Conservation (phyloP, 2,797 vertebrate species). For the Telmatherina bonti region DNA sequence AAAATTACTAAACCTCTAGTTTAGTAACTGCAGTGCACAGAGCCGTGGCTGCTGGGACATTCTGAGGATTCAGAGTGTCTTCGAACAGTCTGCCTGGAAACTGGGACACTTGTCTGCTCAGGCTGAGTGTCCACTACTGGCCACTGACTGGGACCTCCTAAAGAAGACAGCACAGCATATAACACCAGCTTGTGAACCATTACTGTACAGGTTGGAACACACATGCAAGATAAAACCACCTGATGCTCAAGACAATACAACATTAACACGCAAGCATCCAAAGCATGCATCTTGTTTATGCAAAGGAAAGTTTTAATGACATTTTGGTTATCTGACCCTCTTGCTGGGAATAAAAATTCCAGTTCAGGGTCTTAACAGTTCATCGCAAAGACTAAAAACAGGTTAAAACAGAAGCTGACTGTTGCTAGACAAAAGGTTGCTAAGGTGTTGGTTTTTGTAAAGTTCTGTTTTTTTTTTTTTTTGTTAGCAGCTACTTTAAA, state of each 20-base stretch:
- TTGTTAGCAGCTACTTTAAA: no score
- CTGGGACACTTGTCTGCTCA: slow-evolving; percentile 6
- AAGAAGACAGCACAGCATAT: slow-evolving; percentile 15
- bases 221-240: slow-evolving; percentile 38
- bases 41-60: slow-evolving; percentile 46
- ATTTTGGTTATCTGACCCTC: slow-evolving; percentile 2
- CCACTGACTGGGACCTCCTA: slow-evolving; percentile 81
- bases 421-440: background rate
- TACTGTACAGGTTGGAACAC: background rate
- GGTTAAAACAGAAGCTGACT: background rate
- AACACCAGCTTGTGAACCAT: no score
- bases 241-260: background rate
- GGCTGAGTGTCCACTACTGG: slow-evolving; percentile 52
- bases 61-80: slow-evolving; percentile 44
- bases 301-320: background rate
- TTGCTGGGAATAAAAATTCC: background rate
- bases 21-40: slow-evolving; percentile 69
- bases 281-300: slow-evolving; percentile 37
- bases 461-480: no score
- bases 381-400: background rate
- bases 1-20: background rate
- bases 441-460: no score
- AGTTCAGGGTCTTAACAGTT: background rate
- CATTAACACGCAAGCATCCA: background rate
- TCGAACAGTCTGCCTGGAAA: slow-evolving; percentile 10